These are phyloP conservation scores for Proterorhinus semilunaris DNA, from an alignment of 2,113 vertebrate species.

Conservation along the genomic window DNA sequence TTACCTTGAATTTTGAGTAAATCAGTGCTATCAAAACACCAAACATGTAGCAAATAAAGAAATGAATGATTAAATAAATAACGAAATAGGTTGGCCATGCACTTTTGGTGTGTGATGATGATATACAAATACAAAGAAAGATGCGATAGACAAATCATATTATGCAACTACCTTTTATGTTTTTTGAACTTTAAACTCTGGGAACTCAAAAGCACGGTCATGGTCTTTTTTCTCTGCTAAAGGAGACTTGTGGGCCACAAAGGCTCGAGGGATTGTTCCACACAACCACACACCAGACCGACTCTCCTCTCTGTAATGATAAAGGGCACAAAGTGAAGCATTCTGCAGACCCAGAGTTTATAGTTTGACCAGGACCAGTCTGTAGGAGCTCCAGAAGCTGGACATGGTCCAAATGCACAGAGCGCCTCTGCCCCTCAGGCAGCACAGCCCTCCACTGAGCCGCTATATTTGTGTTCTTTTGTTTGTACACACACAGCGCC, in stretches of 20 bases:
- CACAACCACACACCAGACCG: neutral
- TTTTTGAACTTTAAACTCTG: no score
- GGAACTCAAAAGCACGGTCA: no score
- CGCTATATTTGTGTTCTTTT: constrained; percentile 11
- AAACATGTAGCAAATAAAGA: no score
- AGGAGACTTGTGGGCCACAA: neutral
- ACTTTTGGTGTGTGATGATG: no score
- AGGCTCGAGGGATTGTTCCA: constrained; percentile 3
- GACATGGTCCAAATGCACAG: neutral
- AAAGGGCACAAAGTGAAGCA: no score
- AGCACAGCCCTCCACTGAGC: neutral
- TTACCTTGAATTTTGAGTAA: no score
- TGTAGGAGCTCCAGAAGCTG: neutral
- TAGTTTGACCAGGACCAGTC: neutral
- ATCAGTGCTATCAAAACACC: no score
- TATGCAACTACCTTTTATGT: no score
- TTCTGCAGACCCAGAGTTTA: neutral
- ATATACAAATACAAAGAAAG: no score
- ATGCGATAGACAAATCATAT: no score
- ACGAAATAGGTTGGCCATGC: no score
- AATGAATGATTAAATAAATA: no score
- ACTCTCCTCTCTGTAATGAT: neutral
- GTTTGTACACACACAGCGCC: neutral
- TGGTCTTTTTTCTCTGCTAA: neutral
- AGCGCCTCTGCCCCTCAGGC: neutral